Evolutionary conservation across 2,888 invertebrate species (phyloP).

Genomic region (Agrochola macilenta): DNA sequence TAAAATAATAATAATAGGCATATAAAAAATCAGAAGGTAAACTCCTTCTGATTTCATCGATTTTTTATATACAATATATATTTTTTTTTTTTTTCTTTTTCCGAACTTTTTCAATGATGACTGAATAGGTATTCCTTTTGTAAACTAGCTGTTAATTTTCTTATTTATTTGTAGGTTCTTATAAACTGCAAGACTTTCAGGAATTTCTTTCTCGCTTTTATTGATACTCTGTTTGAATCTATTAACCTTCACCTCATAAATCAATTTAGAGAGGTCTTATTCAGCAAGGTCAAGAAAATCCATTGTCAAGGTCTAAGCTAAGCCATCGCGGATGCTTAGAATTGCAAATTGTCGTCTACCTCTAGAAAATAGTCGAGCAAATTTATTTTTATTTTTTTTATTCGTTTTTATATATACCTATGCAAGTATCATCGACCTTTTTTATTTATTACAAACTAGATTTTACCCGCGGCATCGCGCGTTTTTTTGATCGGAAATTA

Average conservation of each 20-base stretch:
- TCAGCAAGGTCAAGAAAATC: constrained; percentile 68
- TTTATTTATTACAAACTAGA: neutral
- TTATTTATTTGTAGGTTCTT: neutral
- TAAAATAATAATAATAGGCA: no score
- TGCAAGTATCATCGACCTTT: constrained; percentile 4
- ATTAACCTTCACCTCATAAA: neutral
- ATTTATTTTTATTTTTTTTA: neutral
- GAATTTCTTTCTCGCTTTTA: neutral
- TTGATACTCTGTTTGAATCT: no score
- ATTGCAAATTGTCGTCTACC: constrained; percentile 64
- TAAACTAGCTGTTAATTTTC: neutral
- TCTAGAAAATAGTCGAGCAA: neutral
- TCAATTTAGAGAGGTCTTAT: constrained; percentile 25
- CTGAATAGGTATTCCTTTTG: neutral
- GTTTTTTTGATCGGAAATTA: neutral
- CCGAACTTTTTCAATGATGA: no score
- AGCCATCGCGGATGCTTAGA: constrained; percentile 58
- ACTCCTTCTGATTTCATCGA: neutral
- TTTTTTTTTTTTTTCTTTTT: neutral
- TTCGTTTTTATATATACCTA: neutral
- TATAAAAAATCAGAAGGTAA: no score
- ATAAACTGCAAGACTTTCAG: neutral
- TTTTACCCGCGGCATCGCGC: neutral
- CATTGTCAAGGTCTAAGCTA: constrained; percentile 70
- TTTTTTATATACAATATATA: neutral